Base-by-base conservation (phyloP, 1,140 invertebrate species). In the Diabrotica virgifera region DNA sequence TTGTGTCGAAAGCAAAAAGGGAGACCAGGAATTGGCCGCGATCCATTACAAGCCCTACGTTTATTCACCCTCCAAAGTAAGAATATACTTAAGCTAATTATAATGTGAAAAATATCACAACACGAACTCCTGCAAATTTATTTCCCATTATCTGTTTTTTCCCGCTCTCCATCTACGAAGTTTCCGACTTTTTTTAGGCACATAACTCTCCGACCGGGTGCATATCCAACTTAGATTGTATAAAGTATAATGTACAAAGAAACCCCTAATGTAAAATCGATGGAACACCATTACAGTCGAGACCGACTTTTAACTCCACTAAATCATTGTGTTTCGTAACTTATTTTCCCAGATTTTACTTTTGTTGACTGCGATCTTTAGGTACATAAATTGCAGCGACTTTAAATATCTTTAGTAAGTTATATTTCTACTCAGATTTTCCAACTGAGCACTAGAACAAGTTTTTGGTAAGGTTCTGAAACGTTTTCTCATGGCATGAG, bases 211-310 rank as follows among this genome's bases (percentile, higher is more conserved):
- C 58, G 66, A 71, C 75, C 73, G 72, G 71, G 70, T 77, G 76
- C 76, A 75, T 76, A 77, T 76, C 77, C 74, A 78, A 78, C 75
- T 75, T 77, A 79, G 76, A 79, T 79, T 78, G 76, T 79, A 77
- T 75, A 79, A 79, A 78, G 76, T 79, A 77, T 79, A 79, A 79
- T 78, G 76, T 78, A 78, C 74, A 79, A 79, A 78, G 77, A 79
- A 79, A 78, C 75, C 72, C 75, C 75, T 79, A 79, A 79, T 79
- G 77, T 77, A 79, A 79, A 79, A 79, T 79, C 77, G 77, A 79
- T 79, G 71, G 72, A 71, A 76, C 76, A 73, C 77, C 77, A 78
- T 78, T 78, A 78, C 76, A 74, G 76, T 71, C 71, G 73, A 70
- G 68, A 68, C 67, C 70, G 73, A 78, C 76, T 77, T 77, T 74